Evolutionary conservation across 2,113 vertebrate species (phyloP).

Genomic region (Sprattus sprattus): DNA sequence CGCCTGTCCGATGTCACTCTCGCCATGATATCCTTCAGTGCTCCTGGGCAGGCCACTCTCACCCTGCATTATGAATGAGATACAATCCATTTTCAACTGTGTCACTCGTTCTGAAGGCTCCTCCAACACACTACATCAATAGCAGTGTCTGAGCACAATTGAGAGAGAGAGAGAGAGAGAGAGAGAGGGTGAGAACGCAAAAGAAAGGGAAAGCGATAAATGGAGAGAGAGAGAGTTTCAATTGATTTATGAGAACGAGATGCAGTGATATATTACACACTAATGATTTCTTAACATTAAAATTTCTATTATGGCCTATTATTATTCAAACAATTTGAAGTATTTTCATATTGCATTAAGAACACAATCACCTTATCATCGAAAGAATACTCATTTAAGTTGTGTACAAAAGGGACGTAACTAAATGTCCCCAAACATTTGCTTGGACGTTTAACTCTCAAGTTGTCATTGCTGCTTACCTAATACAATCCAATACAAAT

Average conservation of each 20-base stretch:
- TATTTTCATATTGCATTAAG: neutral
- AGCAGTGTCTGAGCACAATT: conserved; percentile 13
- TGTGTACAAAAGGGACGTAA: too few relatives aligned
- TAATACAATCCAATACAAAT: neutral
- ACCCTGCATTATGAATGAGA: conserved; percentile 56
- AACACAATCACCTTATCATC: neutral
- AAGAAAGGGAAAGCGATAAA: neutral
- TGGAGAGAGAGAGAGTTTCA: neutral
- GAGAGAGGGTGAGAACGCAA: neutral
- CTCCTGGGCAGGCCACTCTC: conserved; percentile 29
- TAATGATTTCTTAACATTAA: neutral
- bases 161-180: neutral
- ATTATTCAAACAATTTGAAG: neutral
- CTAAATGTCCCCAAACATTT: too few relatives aligned
- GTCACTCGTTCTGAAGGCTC: conserved; percentile 6
- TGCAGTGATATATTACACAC: neutral
- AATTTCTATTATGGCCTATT: neutral
- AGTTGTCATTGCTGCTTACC: too few relatives aligned
- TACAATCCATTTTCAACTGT: conserved; percentile 43
- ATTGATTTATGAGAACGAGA: neutral
- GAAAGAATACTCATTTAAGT: neutral
- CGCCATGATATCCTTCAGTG: conserved; percentile 48
- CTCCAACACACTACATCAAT: conserved; percentile 18
- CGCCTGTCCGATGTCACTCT: conserved; percentile 49
- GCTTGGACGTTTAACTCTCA: too few relatives aligned